Evolutionary conservation across 1,140 invertebrate species (phyloP).

Genomic region (Macrobrachium nipponense): DNA sequence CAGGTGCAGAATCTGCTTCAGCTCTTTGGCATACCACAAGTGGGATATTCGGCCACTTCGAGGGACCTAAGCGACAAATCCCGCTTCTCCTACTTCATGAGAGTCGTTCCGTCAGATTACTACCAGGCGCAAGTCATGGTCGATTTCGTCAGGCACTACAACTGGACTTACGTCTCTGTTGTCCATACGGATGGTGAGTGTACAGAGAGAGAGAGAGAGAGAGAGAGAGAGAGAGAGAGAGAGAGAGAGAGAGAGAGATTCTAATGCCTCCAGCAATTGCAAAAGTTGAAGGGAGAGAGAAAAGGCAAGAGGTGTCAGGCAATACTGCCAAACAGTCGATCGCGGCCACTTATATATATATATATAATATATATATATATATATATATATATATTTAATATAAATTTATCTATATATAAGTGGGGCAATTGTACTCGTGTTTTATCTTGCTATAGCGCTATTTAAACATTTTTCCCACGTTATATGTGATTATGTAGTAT

Average conservation of each 20-base stretch:
- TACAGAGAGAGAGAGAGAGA: background rate
- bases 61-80: slow-evolving; percentile 82
- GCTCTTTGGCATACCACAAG: slow-evolving; percentile 83
- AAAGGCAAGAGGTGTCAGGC: no score
- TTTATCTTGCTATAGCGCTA: no score
- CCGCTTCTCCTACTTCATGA: slow-evolving; percentile 82
- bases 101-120: slow-evolving; percentile 85
- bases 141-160: slow-evolving; percentile 78
- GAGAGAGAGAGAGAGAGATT: slow-evolving; percentile 29
- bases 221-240: slow-evolving; percentile 3
- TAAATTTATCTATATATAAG: no score
- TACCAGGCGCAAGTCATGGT: slow-evolving; percentile 84
- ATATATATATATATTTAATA: no score
- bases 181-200: slow-evolving; percentile 82
- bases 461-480: no score
- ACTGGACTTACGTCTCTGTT: slow-evolving; percentile 88
- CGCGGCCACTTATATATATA: no score
- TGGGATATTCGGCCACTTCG: slow-evolving; percentile 85
- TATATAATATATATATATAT: no score
- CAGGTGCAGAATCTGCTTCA: slow-evolving; percentile 84
- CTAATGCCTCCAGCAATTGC: background rate
- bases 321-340: no score
- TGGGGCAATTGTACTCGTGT: no score
- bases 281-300: background rate
- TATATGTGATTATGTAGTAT: no score